Evolutionary conservation across 1,140 invertebrate genomes (phyloP).

Genomic region (Andrena cerasifolii): DNA sequence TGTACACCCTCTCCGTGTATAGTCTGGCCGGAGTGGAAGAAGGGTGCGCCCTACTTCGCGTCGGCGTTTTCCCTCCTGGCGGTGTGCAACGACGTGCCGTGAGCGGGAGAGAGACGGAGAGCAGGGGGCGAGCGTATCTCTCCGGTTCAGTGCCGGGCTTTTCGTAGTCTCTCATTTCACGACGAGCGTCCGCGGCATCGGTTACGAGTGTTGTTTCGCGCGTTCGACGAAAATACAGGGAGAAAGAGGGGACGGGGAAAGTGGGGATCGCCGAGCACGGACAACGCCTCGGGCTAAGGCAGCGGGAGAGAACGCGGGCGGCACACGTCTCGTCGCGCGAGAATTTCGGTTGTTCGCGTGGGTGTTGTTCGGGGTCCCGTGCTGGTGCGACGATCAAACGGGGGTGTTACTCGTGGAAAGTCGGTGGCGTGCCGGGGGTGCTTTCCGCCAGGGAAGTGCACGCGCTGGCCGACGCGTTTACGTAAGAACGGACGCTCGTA

Average conservation of each 20-base stretch:
- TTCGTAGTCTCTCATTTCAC: conserved; percentile 66
- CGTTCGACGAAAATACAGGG: conserved; percentile 43
- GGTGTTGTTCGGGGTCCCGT: conserved; percentile 10
- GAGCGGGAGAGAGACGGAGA: conserved; percentile 40
- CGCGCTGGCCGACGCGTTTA: conserved; percentile 56
- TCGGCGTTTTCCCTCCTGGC: conserved; percentile 68
- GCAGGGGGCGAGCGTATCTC: conserved; percentile 59
- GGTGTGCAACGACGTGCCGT: conserved; percentile 47
- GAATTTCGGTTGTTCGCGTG: conserved; percentile 21
- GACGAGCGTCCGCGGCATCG: conserved; percentile 54
- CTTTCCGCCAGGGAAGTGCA: conserved; percentile 22
- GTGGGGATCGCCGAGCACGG: conserved; percentile 15
- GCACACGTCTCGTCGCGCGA: neutral
- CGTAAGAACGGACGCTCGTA: conserved; percentile 60
- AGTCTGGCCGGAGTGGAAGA: conserved; percentile 65
- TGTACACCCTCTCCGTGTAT: conserved; percentile 56
- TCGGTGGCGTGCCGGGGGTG: conserved; percentile 38
- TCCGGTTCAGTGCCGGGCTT: conserved; percentile 57
- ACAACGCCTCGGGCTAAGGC: conserved; percentile 41
- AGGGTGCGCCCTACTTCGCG: conserved; percentile 80
- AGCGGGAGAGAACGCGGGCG: conserved; percentile 1
- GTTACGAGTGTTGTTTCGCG: conserved; percentile 38
- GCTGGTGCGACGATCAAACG: conserved; percentile 23
- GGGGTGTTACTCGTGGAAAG: conserved; percentile 47
- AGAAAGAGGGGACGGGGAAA: conserved; percentile 9